Evolutionary conservation across 2,888 invertebrate species (phyloP), one percentile per base, ranked within the genome.

Genomic region (Operophtera brumata): DNA sequence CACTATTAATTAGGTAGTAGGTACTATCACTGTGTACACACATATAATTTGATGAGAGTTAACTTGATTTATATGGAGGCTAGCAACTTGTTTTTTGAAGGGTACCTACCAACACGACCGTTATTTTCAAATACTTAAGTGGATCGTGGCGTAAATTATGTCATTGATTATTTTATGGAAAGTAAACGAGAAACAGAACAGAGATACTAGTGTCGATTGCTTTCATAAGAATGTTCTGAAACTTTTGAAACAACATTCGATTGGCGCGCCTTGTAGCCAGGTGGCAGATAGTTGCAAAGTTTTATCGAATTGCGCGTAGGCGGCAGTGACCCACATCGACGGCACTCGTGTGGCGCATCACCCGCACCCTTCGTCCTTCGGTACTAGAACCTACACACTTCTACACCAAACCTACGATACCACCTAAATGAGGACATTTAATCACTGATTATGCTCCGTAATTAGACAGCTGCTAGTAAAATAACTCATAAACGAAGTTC

Each of bases 291-390:
- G 71, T 84, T 77, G 77, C 75, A 78, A 84, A 82, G 85, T 89
- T 86, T 82, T 85, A 86, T 88, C 81, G 84, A 82, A 83, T 86
- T 77, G 82, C 86, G 84, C 82, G 85, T 86, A 79, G 84, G 81
- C 85, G 86, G 78, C 82, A 83, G 82, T 89, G 89, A 88, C 89
- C 89, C 85, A 87, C 78, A 86, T 89, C 75, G 77, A 65, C 66
- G 73, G 70, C 71, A 74, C 77, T 72, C 75, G 71, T 73, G 77
- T 74, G 78, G 75, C 81, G 77, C 77, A 75, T 76, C 77, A 75
- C 80, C 78, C 78, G 78, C 78, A 71, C 78, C 82, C 78, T 77
- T 71, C 77, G 79, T 76, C 78, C 83, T 82, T 79, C 78, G 66
- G 20, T 64, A 71, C 64, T 61, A 61, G 56, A 54, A 59, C 51